phyloP scores from a whole-genome alignment of 2,888 invertebrate species.

The Drosophila prostipennis region DNA sequence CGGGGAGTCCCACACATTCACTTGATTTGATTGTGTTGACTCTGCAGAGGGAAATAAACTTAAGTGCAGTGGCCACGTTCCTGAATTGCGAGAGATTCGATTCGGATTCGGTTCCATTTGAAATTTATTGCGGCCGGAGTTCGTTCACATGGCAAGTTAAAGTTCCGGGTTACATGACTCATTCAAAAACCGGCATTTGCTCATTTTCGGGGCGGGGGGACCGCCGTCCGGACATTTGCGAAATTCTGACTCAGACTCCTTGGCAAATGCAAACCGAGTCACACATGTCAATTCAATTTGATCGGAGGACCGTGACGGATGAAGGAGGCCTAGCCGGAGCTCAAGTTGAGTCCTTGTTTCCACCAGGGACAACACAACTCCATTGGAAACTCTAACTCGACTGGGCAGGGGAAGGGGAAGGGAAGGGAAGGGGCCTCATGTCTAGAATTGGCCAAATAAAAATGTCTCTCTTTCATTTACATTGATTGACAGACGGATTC shows the following conservation, averaged over 20 bases:
- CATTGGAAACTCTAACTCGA: not conserved
- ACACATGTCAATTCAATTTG: conserved; percentile 75
- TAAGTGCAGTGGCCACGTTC: conserved; percentile 49
- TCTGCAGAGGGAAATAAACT: conserved; percentile 63
- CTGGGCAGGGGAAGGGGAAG: too few species aligned
- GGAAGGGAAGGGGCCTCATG: not conserved
- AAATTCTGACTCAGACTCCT: conserved; percentile 25
- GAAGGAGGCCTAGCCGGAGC: conserved; percentile 34
- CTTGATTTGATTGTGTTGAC: conserved; percentile 63
- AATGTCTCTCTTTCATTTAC: conserved; percentile 56
- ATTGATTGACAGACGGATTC: conserved; percentile 52
- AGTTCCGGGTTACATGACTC: conserved; percentile 73
- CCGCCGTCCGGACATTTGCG: conserved; percentile 17
- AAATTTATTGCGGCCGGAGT: conserved; percentile 78
- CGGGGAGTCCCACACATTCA: conserved; percentile 36
- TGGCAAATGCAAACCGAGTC: conserved; percentile 61
- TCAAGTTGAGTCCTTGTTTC: conserved; percentile 22
- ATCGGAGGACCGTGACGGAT: conserved; percentile 52
- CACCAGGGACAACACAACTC: conserved; percentile 18
- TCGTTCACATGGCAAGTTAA: conserved; percentile 76
- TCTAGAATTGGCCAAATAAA: conserved; percentile 54
- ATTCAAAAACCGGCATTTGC: conserved; percentile 51
- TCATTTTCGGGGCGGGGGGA: conserved; percentile 9
- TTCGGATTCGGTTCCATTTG: conserved; percentile 61
- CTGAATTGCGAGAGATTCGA: conserved; percentile 32